A percentile compares a stretch with the other conserved stretches of the same genome.
phyloP scores from a whole-genome alignment of 2,797 vertebrate genomes.

The Cyclopterus lumpus region DNA sequence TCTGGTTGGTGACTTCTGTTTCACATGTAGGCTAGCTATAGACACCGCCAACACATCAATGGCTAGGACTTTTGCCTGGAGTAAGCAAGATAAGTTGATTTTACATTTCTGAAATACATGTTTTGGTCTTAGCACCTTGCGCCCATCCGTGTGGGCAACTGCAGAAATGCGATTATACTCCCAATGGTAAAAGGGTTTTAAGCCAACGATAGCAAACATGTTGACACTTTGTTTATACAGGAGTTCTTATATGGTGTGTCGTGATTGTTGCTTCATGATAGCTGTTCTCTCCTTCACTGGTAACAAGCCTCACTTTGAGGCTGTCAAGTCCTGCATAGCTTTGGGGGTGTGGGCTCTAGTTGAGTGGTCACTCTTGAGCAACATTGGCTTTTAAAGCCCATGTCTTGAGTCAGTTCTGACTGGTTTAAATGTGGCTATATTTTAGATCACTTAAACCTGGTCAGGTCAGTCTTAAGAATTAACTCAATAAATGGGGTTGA shows the following conservation, averaged over 20 bases:
- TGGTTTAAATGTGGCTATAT: background rate
- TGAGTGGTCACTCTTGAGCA: too few relatives aligned
- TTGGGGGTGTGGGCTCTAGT: too few relatives aligned
- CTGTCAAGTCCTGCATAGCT: constrained; percentile 47
- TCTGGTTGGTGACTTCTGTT: background rate
- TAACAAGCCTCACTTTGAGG: constrained; percentile 67
- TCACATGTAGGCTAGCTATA: too few relatives aligned
- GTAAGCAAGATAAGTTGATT: constrained; percentile 39
- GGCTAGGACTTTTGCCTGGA: constrained; percentile 57
- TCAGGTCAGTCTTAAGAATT: background rate
- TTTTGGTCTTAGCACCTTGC: constrained; percentile 38
- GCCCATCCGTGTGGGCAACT: constrained; percentile 38
- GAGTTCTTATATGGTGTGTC: constrained; percentile 68
- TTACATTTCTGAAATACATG: too few relatives aligned
- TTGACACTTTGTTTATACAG: background rate
- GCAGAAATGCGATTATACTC: constrained; percentile 10
- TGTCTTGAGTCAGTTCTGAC: too few relatives aligned
- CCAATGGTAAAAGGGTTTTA: constrained; percentile 34
- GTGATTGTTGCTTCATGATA: constrained; percentile 68
- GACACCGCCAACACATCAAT: constrained; percentile 57
- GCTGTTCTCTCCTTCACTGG: constrained; percentile 58
- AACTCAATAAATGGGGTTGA: background rate
- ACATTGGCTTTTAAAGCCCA: too few relatives aligned
- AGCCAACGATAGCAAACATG: background rate
- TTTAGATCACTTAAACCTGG: background rate